Base-by-base conservation (phyloP, 2,113 vertebrate genomes). In the Lepus americanus region DNA sequence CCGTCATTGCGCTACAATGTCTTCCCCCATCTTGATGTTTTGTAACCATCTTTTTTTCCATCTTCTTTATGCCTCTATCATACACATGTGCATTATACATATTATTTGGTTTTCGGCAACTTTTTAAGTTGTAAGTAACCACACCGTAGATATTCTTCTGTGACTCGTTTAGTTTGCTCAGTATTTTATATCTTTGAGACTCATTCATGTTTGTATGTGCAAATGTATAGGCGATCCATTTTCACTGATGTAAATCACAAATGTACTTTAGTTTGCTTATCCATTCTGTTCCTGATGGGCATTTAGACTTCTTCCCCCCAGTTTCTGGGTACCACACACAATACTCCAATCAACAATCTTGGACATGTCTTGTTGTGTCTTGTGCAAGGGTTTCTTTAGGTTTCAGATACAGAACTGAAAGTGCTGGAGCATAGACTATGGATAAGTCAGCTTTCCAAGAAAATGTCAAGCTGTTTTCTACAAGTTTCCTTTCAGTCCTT, bases 101-200 rank as follows among this genome's bases (percentile, higher is more conserved):
- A 11, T 55, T 90, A 51, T 17, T 29, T 83, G 31, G 49, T 61
- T 72, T 76, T 51, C 74, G 39, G 5, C 9, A 14, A 78, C n/a
- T 61, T 87, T 74, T 63, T 76, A 31, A 80, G 61, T 85, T 84
- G 64, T 76, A 49, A 93, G 77, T 69, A 64, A 76, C 81, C 66
- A 59, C 3, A 16, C 9, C 17, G 27, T 23, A 76, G 39, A 49
- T 67, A 70, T 64, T 96, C 73, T 90, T 69, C 87, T 14, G 2
- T 76, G 73, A 63, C 36, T 70, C 44, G 19, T 81, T 89, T 55
- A 25, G 61, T 77, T 78, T 27, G 55, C 44, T 72, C 33, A 25
- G 1, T 36, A 19, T 59, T 90, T 82, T 72, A n/a, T 72, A n/a
- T 70, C n/a, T 76, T 78, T 84, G 67, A 85, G 29, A n/a, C 86